A percentile compares a stretch with the other conserved stretches of the same genome.
phyloP scores from a whole-genome alignment of 1,140 invertebrate species.

The Drosophila kikkawai region DNA sequence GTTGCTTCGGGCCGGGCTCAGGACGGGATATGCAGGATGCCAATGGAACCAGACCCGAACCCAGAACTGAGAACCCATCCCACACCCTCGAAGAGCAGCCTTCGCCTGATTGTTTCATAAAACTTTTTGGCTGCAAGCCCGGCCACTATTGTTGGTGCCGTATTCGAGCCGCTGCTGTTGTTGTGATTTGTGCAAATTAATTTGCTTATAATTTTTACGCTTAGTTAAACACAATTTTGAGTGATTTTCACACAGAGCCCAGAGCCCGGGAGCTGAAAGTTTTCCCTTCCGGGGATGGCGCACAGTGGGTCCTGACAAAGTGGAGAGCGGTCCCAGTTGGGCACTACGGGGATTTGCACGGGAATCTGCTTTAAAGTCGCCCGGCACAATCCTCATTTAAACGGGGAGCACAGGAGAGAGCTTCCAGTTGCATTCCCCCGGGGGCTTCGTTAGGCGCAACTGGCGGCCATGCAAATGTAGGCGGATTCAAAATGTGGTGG shows the following conservation, averaged over 20 bases:
- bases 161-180: slow-evolving; percentile 47
- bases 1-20: slow-evolving; percentile 42
- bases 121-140: slow-evolving; percentile 73
- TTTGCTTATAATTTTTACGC: slow-evolving; percentile 84
- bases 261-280: slow-evolving; percentile 69
- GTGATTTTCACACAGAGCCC: slow-evolving; percentile 80
- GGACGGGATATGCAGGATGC: slow-evolving; percentile 20
- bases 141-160: slow-evolving; percentile 62
- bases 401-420: not conserved
- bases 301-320: slow-evolving; percentile 38
- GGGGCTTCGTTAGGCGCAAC: slow-evolving; percentile 36
- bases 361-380: slow-evolving; percentile 39
- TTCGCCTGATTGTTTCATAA: slow-evolving; percentile 79
- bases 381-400: slow-evolving; percentile 21
- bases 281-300: slow-evolving; percentile 50
- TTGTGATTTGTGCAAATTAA: slow-evolving; percentile 81
- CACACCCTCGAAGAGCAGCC: slow-evolving; percentile 30
- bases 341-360: slow-evolving; percentile 8
- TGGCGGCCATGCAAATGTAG: slow-evolving; percentile 32
- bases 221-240: slow-evolving; percentile 84
- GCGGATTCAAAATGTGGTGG: slow-evolving; percentile 10
- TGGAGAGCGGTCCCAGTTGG: slow-evolving; percentile 3
- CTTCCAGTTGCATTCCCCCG: slow-evolving; percentile 31
- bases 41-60: slow-evolving; percentile 12
- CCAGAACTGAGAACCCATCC: slow-evolving; percentile 14